These are phyloP conservation scores for Tolypeutes matacus DNA, from an alignment of 2,797 vertebrate species.

Conservation along the genomic window DNA sequence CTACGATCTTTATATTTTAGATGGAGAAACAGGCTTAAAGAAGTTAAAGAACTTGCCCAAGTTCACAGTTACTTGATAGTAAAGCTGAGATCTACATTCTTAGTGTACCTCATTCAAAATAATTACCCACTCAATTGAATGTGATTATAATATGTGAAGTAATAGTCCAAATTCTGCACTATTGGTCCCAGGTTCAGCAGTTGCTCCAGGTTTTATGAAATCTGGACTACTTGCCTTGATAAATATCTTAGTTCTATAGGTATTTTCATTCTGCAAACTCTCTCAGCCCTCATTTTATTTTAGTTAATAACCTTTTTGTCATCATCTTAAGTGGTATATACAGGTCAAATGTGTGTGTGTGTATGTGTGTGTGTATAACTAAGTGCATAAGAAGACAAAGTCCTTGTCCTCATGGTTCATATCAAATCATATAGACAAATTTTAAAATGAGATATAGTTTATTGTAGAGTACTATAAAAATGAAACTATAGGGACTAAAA, in stretches of 20 bases:
- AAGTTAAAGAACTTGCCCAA: background rate
- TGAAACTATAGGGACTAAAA: background rate
- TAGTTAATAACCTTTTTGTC: background rate
- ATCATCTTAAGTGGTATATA: background rate
- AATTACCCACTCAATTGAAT: background rate
- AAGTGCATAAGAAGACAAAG: background rate
- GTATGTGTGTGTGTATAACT: background rate
- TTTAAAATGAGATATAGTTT: background rate
- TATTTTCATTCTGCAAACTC: background rate
- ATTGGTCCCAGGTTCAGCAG: fast-evolving
- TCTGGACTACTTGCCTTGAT: background rate
- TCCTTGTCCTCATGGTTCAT: background rate
- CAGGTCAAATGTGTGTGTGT: background rate
- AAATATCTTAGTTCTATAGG: background rate
- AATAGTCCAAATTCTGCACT: background rate
- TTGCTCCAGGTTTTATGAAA: background rate
- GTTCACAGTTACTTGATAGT: background rate
- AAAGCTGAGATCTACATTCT: background rate
- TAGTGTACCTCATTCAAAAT: background rate
- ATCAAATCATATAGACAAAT: background rate
- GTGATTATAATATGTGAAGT: background rate
- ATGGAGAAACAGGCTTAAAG: background rate
- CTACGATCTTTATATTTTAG: background rate
- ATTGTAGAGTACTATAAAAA: background rate
- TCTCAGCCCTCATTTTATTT: background rate